Evolutionary conservation across 2,113 vertebrate genomes (phyloP), one percentile per base, ranked within the genome.

Genomic region (Tachysurus vachellii): DNA sequence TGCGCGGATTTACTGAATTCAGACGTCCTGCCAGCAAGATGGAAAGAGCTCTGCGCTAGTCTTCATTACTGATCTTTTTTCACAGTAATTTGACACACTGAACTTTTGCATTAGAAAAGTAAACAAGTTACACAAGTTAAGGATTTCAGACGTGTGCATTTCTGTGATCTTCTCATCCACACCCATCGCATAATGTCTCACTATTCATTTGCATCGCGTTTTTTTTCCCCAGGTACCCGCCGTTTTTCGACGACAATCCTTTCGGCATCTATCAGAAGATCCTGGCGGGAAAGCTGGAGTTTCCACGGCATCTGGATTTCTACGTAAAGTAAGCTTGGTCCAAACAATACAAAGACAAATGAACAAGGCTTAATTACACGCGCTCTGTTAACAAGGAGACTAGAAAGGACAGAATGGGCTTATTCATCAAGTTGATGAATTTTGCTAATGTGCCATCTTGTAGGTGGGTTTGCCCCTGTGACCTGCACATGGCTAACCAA

Each of bases 231-330:
- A 99, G 98, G 87, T 97, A 99, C 88, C 98, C 98, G 0, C 98
- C 97, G 0, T 99, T 99, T 94, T 99, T 98, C 88, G 98, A 99
- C 86, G 98, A 99, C 95, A 99, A 99, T 93, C 97, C 98, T 0
- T 99, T 99, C 91, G 97, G 98, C 75, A 99, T 99, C 88, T 99
- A 99, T 90, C 98, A 99, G 93, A 99, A 99, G 92, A 99, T 99
- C 66, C 96, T 99, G 73, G 97, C 97, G 2, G 97, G 97, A 90
- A 98, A 97, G 88, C 97, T 99, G 89, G 97, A 99, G 84, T 99
- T 99, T 93, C 98, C 98, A 0, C 95, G 96, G 17, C 97, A 99
- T 89, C 94, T 99, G 95, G 98, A 99, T 92, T 97, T 98, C 91
- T 97, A 97, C 31, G 97, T 97, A 9, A 99, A 99, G 98, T 99